Evolutionary conservation across 2,113 vertebrate species (phyloP), one percentile per base, ranked within the genome.

Genomic region (Tichodroma muraria): DNA sequence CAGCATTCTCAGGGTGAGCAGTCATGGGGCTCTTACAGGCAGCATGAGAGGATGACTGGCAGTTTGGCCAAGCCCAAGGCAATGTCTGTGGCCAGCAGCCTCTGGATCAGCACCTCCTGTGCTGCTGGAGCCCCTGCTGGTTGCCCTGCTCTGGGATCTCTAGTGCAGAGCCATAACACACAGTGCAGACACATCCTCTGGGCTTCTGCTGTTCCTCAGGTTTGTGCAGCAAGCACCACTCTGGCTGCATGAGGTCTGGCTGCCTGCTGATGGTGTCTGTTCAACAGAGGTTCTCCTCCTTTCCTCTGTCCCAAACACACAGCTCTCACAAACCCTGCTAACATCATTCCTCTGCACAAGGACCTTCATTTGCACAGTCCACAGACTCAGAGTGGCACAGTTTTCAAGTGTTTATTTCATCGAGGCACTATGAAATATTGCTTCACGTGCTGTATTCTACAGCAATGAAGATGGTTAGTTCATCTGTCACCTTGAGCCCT

Each of bases 1-100:
- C 66, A 37, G 3, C 9, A 7, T 0, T 1, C 35, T 13, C 0
- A 0, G 38, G 24, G 12, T 35, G n/a, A 71, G 47, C 47, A 44
- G 60, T 61, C 83, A 13, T 0, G 0, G 15, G 14, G n/a, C 63
- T 76, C n/a, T 20, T 42, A 19, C 24, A 28, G 53, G 49, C 47
- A 49, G 57, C 44, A 53, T 0, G 0, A 21, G 31, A 63, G 57
- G 31, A 44, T 1, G 28, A 30, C 18, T 37, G 57, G 22, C 53
- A 68, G 28, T 11, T 42, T 45, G 57, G 44, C 30, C 6, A 4
- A 78, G 65, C 33, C 79, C 1, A 0, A 16, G 52, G n/a, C n/a
- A 64, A 24, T 2, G 11, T 16, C 45, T 4, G 5, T 4, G 19
- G 31, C 27, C 54, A 22, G 33, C 5, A 53, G 50, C 56, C 42